Base-by-base conservation (phyloP, 2,113 vertebrate species). In the Silurus meridionalis region DNA sequence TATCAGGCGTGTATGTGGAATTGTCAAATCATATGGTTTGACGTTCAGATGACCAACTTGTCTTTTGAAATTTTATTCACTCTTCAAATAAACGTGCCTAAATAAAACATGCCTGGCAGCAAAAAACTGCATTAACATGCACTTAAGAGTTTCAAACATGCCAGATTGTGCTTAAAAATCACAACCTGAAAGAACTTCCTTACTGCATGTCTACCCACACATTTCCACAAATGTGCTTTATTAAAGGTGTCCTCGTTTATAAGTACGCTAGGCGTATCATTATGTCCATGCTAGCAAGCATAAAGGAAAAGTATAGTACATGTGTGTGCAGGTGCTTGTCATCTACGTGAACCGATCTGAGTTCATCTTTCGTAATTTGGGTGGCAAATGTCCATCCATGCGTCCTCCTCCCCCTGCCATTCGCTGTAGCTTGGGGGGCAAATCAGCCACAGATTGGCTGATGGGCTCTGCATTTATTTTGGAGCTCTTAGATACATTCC, bases 291-390 rank as follows among this genome's bases (percentile, higher is more conserved):
- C 93, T 94, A 93, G 94, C 91, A 89, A 86, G 87, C 57, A 89
- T 91, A 92, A 90, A 85, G 88, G 89, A 93, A 90, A 92, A 91
- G 91, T 80, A 83, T 89, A 91, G 95, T 92, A 88, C 84, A 86
- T 92, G 88, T 87, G 75, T 72, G 64, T 80, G 52, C 37, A 37
- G 48, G 19, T 57, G 2, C 67, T 61, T 17, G 63, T 88, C 82
- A 89, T 91, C 91, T 99, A 99, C 93, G 98, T 98, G 89, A 99
- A 99, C 61, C 97, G 94, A 89, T 99, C 98, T 0, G 98, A 99
- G 92, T 99, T 99, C 98, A 99, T 99, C 93, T 99, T 99, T 74
- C 98, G 93, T 93, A 99, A 95, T 94, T 99, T 99, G 69, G 98
- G 97, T 0, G 98, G 98, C 61, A 99, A 95, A 91, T 99, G 95